These are phyloP conservation scores for Pinna nobilis DNA, from an alignment of 1,140 invertebrate genomes.

Conservation along the genomic window DNA sequence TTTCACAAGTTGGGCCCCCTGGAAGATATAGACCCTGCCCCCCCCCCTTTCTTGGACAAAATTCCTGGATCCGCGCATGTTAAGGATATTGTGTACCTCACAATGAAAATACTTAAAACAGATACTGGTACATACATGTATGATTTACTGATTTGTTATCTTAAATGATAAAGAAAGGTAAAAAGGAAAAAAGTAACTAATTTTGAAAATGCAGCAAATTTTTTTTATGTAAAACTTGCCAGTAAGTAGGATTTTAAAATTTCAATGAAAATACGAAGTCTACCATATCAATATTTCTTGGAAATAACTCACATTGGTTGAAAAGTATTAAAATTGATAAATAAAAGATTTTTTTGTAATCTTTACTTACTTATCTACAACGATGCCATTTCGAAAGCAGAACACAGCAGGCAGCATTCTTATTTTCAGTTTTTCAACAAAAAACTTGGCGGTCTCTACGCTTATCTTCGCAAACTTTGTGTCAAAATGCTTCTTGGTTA, in stretches of 20 bases:
- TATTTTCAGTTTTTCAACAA: conserved; percentile 70
- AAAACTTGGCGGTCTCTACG: conserved; percentile 71
- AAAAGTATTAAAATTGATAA: background rate
- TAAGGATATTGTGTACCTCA: no score
- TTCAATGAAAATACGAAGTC: no score
- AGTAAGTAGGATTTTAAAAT: conserved; percentile 3
- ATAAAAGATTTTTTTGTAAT: background rate
- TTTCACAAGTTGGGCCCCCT: no score
- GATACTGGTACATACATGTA: no score
- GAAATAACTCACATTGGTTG: background rate
- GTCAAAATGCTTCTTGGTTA: conserved; percentile 70
- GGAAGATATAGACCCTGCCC: no score
- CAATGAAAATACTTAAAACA: no score
- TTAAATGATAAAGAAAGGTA: no score
- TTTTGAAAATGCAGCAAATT: background rate
- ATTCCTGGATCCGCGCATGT: no score
- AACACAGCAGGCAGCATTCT: conserved; percentile 69
- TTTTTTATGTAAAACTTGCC: conserved; percentile 7
- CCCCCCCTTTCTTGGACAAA: no score
- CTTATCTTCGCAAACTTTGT: conserved; percentile 71
- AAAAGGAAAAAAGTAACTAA: no score
- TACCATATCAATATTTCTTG: conserved; percentile 17
- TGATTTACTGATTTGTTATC: no score
- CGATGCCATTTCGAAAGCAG: conserved; percentile 70
- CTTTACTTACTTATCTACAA: conserved; percentile 65